Evolutionary conservation across 2,113 vertebrate genomes (phyloP), one percentile per base, ranked within the genome.

Genomic region (Anser brachyrhynchus): DNA sequence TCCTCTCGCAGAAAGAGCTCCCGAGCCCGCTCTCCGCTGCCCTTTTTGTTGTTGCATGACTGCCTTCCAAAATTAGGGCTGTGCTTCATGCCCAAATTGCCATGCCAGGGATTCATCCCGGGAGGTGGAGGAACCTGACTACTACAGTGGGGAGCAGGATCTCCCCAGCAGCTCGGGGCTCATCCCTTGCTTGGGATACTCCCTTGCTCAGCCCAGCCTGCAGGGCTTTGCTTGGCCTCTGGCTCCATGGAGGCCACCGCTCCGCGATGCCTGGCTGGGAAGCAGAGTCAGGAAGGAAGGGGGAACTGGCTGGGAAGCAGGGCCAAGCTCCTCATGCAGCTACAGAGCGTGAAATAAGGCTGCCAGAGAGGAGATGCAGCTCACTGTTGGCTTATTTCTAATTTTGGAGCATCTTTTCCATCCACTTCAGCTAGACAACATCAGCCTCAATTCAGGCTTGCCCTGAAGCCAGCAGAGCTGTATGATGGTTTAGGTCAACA

Each of bases 161-260:
- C 11, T 41, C 46, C 31, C 15, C 35, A 20, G 31, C 37, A 10
- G 16, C 59, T 75, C 3, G 0, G 16, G 33, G 67, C 8, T 91
- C 59, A 2, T 67, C 44, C 17, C 75, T 55, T 37, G 28, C 26
- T 55, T 23, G 9, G 29, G 20, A 9, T 70, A 21, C 43, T 21
- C 31, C 44, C 12, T 15, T 44, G 6, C 29, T 28, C 20, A 10
- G 65, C 7, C 19, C 15, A n/a, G 9, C 5, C 2, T 0, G 0
- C 22, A 31, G 65, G 67, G 44, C 37, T 58, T 54, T 86, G 72
- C 18, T 52, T 17, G 39, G 37, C 22, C 22, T 65, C 22, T 20
- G 29, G 69, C 55, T 61, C 62, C 13, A 1, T 0, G 8, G 44
- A 5, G 21, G 43, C 12, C 62, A 33, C 66, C 0, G 1, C n/a